A percentile compares a stretch with the other conserved stretches of the same genome.
Evolutionary conservation across 2,113 vertebrate species (phyloP).

Genomic region (Rhea americana): DNA sequence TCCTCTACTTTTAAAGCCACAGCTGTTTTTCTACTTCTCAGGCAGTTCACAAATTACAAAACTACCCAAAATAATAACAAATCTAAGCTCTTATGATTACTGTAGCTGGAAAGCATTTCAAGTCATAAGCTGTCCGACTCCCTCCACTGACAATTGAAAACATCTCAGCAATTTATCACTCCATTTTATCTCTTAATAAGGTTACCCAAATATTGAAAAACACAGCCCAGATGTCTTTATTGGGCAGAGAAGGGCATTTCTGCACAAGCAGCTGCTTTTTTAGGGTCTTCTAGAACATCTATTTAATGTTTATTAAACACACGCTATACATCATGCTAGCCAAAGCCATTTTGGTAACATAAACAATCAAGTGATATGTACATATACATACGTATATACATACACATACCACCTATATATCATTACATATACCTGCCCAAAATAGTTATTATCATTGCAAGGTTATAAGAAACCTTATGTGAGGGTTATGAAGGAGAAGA

Average conservation of each 20-base stretch:
- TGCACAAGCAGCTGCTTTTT: background rate
- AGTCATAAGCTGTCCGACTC: background rate
- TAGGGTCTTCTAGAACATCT: background rate
- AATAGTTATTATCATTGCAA: too few species aligned
- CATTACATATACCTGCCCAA: background rate
- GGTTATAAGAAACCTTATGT: background rate
- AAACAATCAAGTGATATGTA: background rate
- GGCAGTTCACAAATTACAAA: slow-evolving; percentile 28
- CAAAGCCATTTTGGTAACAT: background rate
- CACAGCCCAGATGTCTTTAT: background rate
- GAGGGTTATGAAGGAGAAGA: background rate
- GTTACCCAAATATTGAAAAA: background rate
- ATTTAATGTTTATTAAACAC: background rate
- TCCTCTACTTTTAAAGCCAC: background rate
- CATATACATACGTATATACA: background rate
- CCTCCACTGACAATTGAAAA: background rate
- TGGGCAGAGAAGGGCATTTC: background rate
- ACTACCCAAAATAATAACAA: slow-evolving; percentile 12
- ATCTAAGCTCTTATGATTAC: background rate
- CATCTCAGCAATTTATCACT: background rate
- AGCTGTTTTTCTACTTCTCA: slow-evolving; percentile 1
- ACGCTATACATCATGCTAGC: background rate
- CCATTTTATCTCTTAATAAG: background rate
- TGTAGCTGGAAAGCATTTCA: slow-evolving; percentile 4
- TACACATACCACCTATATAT: background rate